These are phyloP conservation scores for Lithobates pipiens DNA, from an alignment of 2,797 vertebrate genomes.

Conservation along the genomic window DNA sequence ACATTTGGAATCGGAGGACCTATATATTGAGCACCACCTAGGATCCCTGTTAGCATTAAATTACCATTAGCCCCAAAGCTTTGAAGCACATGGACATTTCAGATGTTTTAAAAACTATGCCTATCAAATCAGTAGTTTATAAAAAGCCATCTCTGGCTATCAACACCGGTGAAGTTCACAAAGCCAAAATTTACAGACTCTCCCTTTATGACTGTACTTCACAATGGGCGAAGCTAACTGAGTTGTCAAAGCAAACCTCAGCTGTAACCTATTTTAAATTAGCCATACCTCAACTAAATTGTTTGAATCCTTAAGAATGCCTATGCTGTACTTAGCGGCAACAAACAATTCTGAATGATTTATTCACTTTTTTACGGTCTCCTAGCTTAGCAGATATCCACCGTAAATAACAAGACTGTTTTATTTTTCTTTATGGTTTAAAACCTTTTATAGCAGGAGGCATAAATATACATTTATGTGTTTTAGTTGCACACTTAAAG, in stretches of 20 bases:
- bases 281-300: conserved; percentile 12
- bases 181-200: conserved; percentile 15
- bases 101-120: not conserved
- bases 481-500: not conserved
- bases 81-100: not conserved
- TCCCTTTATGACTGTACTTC: conserved; percentile 2
- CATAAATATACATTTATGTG: conserved; percentile 24
- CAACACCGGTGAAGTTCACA: not conserved
- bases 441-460: conserved; percentile 22
- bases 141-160: not conserved
- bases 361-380: conserved; percentile 53
- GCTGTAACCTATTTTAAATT: conserved; percentile 26
- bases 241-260: not conserved
- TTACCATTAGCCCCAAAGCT: too few relatives aligned
- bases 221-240: not conserved
- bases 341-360: conserved; percentile 44
- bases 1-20: too few relatives aligned
- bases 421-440: conserved; percentile 55
- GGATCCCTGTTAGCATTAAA: too few relatives aligned
- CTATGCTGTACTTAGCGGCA: conserved; percentile 25
- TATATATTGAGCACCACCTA: too few relatives aligned
- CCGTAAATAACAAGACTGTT: conserved; percentile 50
- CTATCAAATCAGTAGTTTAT: not conserved
- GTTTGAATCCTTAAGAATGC: conserved; percentile 51
- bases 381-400: conserved; percentile 55